Evolutionary conservation across 2,888 invertebrate genomes (phyloP).

Genomic region (Coenonympha arcania): DNA sequence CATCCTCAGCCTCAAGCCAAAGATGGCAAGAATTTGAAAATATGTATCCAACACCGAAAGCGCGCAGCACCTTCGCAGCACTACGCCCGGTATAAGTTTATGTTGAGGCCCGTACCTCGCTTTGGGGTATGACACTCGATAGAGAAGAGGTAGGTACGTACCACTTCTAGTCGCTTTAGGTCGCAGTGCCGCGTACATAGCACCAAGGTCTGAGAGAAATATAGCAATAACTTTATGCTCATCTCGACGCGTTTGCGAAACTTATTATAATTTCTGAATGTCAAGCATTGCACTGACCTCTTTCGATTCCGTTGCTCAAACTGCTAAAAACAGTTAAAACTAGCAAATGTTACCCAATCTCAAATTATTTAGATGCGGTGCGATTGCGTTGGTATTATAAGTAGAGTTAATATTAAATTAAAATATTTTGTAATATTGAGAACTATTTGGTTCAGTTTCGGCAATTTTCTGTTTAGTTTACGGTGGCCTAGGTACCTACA

Average conservation of each 20-base stretch:
- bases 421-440: conserved; percentile 23
- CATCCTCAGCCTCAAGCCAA: too few relatives aligned
- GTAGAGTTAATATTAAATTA: conserved; percentile 14
- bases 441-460: conserved; percentile 22
- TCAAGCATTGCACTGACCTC: conserved; percentile 32
- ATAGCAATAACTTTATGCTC: conserved; percentile 27
- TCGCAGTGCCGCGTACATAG: conserved; percentile 30
- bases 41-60: too few relatives aligned
- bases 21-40: too few relatives aligned
- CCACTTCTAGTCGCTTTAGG: conserved; percentile 31
- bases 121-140: neutral
- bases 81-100: too few relatives aligned
- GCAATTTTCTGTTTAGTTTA: conserved; percentile 10
- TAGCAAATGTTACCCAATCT: conserved; percentile 21
- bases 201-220: conserved; percentile 28
- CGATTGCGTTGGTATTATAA: conserved; percentile 11
- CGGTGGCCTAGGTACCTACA: neutral
- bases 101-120: neutral
- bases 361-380: conserved; percentile 23
- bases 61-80: too few relatives aligned
- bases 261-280: conserved; percentile 36
- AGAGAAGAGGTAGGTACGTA: too few relatives aligned
- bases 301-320: conserved; percentile 24
- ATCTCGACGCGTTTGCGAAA: conserved; percentile 34
- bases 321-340: conserved; percentile 15